Conservation (phyloP, 2,797 vertebrate species). For the Chloroceryle inda region DNA sequence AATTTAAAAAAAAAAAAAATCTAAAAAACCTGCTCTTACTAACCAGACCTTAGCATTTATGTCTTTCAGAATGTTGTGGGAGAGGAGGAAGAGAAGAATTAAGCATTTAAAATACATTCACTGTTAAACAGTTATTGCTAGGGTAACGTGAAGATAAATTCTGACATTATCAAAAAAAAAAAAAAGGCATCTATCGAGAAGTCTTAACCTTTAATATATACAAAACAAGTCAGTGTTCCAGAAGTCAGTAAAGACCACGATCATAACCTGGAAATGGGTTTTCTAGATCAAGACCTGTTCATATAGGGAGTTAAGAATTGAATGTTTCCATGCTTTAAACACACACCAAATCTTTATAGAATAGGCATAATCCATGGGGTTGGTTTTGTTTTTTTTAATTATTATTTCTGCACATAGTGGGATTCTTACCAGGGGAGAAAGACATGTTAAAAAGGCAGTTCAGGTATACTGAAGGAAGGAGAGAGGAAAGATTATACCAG, state of each 20-base stretch:
- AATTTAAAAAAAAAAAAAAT: too few relatives aligned
- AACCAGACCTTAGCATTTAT: background rate
- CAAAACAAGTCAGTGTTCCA: background rate
- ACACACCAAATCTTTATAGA: background rate
- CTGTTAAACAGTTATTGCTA: background rate
- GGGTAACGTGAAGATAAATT: background rate
- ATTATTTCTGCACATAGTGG: background rate
- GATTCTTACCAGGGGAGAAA: background rate
- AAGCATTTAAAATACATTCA: background rate
- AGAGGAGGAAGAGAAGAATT: background rate
- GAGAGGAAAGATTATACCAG: background rate
- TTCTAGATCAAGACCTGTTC: background rate
- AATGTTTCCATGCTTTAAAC: background rate
- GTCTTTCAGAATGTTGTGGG: background rate
- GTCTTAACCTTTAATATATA: background rate
- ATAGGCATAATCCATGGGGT: background rate
- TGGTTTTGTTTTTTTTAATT: too few relatives aligned
- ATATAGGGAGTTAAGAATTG: background rate
- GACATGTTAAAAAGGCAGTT: background rate
- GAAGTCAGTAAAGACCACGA: background rate
- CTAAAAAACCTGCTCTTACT: background rate
- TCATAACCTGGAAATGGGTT: background rate
- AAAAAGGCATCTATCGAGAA: background rate
- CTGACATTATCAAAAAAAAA: background rate
- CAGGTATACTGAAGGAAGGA: background rate